Evolutionary conservation across 2,113 vertebrate genomes (phyloP).

Genomic region (Oxyruncus cristatus): DNA sequence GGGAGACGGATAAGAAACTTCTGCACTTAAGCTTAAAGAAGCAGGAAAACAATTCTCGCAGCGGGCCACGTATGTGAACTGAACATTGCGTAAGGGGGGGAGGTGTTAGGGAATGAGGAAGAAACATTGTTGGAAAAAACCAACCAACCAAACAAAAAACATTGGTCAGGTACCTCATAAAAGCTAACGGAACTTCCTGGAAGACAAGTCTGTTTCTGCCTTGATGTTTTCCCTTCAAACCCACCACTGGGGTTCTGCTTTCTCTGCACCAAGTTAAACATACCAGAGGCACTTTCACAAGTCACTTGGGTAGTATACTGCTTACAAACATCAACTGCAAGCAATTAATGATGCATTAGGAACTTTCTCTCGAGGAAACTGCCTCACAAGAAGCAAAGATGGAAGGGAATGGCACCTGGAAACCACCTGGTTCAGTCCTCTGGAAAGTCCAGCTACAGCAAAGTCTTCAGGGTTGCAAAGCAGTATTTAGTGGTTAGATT

Average conservation of each 20-base stretch:
- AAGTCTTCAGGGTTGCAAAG: background rate
- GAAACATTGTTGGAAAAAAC: background rate
- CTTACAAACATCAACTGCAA: background rate
- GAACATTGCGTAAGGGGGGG: accelerated
- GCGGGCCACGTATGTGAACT: background rate
- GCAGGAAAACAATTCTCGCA: background rate
- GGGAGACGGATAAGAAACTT: background rate
- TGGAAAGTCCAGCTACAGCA: background rate
- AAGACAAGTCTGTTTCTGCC: background rate
- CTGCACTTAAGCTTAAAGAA: background rate
- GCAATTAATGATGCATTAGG: background rate
- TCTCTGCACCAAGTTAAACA: background rate
- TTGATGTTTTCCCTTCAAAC: background rate
- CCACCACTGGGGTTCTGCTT: background rate
- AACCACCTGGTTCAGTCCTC: background rate
- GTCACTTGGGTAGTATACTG: background rate
- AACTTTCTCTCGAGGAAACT: background rate
- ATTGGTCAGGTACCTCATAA: background rate
- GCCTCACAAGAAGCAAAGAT: background rate
- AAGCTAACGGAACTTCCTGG: background rate
- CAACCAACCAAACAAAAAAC: background rate
- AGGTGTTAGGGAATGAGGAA: background rate
- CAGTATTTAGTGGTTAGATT: background rate
- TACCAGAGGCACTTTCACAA: background rate
- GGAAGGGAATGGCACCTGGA: background rate